phyloP scores from a whole-genome alignment of 2,888 invertebrate genomes.

The Willowsia nigromaculata region DNA sequence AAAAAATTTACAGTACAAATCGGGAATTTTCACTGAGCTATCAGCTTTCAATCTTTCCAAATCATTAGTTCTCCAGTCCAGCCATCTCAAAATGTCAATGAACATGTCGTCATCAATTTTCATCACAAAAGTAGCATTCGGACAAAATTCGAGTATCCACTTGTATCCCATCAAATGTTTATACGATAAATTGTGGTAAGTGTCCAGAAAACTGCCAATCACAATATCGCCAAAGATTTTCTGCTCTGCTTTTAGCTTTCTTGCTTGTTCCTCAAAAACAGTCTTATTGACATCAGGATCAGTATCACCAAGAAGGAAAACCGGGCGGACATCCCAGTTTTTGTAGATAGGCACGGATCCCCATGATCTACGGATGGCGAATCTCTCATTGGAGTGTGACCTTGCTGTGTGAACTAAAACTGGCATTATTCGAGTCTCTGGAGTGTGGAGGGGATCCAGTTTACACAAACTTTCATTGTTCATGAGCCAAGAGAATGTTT shows the following conservation, averaged over 20 bases:
- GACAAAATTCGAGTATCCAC: slow-evolving; percentile 78
- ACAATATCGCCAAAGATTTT: slow-evolving; percentile 14
- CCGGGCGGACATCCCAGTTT: background rate
- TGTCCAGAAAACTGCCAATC: background rate
- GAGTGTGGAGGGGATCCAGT: background rate
- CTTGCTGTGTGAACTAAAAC: slow-evolving; percentile 34
- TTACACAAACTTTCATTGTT: background rate
- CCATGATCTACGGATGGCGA: slow-evolving; percentile 6
- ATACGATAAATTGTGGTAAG: slow-evolving; percentile 77
- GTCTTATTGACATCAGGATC: background rate
- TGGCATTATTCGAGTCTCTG: background rate
- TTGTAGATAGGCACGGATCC: background rate
- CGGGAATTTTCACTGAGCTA: background rate
- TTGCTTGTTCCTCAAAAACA: background rate
- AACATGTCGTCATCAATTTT: slow-evolving; percentile 79
- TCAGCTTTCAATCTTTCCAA: background rate
- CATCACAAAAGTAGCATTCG: slow-evolving; percentile 76
- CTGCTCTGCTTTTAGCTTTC: background rate
- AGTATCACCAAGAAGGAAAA: slow-evolving; percentile 4
- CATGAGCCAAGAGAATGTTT: background rate
- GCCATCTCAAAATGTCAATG: slow-evolving; percentile 78
- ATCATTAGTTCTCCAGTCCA: slow-evolving; percentile 66
- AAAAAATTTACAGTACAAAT: background rate
- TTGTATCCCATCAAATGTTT: slow-evolving; percentile 79
- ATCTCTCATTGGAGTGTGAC: background rate